phyloP scores from a whole-genome alignment of 2,113 vertebrate genomes.

The Proterorhinus semilunaris region DNA sequence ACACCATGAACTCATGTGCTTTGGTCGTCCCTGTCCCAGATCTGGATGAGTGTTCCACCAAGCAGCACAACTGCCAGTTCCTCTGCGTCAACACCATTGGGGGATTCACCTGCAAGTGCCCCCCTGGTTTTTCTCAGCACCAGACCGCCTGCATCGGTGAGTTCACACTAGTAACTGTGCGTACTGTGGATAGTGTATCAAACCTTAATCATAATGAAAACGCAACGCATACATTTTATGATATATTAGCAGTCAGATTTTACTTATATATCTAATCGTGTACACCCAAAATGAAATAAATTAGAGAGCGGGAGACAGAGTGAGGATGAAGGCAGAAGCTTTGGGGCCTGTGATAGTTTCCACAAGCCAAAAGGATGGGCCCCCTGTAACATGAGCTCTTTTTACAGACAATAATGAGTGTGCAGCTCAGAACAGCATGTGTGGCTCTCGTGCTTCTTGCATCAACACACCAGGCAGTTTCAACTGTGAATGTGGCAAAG shows the following conservation, averaged over 20 bases:
- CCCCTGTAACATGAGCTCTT: neutral
- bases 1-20: neutral
- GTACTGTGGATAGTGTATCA: neutral
- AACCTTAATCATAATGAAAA: too few species aligned
- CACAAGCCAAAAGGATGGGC: neutral
- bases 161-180: slow-evolving; percentile 24
- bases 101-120: slow-evolving; percentile 91
- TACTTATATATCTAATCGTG: too few species aligned
- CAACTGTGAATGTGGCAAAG: slow-evolving; percentile 89
- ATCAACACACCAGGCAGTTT: slow-evolving; percentile 89
- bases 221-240: too few species aligned
- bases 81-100: slow-evolving; percentile 90
- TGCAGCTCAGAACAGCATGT: slow-evolving; percentile 74
- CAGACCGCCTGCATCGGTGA: slow-evolving; percentile 91
- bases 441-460: slow-evolving; percentile 83
- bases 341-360: neutral
- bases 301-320: too few species aligned
- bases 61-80: slow-evolving; percentile 97
- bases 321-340: neutral
- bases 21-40: slow-evolving; percentile 69
- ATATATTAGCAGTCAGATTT: too few species aligned
- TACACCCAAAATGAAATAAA: too few species aligned
- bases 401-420: slow-evolving; percentile 89
- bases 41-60: slow-evolving; percentile 91
- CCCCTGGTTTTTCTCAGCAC: slow-evolving; percentile 89